Conservation (phyloP, 1,140 invertebrate genomes). For the Neotoxoptera formosana region DNA sequence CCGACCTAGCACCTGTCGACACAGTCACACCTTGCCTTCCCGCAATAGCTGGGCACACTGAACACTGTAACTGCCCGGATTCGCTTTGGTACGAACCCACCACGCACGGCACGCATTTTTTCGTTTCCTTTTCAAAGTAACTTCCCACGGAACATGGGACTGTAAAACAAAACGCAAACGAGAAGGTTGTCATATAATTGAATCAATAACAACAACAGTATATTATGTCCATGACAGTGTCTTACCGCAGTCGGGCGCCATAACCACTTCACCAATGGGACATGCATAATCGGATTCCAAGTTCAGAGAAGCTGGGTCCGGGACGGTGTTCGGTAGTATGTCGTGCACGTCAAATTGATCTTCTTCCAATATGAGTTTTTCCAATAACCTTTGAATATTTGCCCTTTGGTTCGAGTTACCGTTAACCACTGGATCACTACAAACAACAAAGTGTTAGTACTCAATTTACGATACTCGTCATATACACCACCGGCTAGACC, state of each 20-base stretch:
- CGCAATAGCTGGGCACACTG: constrained; percentile 84
- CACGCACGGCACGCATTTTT: constrained; percentile 84
- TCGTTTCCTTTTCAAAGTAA: constrained; percentile 79
- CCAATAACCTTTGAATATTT: constrained; percentile 80
- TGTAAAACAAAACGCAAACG: constrained; percentile 62
- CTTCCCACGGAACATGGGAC: constrained; percentile 95
- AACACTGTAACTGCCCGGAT: constrained; percentile 87
- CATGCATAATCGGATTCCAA: constrained; percentile 92
- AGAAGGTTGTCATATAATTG: neutral
- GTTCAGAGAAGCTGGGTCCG: constrained; percentile 86
- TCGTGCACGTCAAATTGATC: constrained; percentile 92
- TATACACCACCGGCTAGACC: neutral
- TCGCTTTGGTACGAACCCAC: constrained; percentile 93
- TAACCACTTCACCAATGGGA: constrained; percentile 89
- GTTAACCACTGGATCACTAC: constrained; percentile 88
- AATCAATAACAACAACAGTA: neutral
- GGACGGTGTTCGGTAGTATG: constrained; percentile 91
- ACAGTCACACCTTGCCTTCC: constrained; percentile 87
- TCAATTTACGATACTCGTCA: too few relatives aligned
- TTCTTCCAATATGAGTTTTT: constrained; percentile 88
- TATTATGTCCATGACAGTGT: neutral
- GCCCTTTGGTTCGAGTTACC: constrained; percentile 85
- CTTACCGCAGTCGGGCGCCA: constrained; percentile 87
- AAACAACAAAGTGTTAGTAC: constrained; percentile 12
- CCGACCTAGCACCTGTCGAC: constrained; percentile 82